These are phyloP conservation scores for Acanthopleura granulata DNA, from an alignment of 2,888 invertebrate species.

Conservation along the genomic window DNA sequence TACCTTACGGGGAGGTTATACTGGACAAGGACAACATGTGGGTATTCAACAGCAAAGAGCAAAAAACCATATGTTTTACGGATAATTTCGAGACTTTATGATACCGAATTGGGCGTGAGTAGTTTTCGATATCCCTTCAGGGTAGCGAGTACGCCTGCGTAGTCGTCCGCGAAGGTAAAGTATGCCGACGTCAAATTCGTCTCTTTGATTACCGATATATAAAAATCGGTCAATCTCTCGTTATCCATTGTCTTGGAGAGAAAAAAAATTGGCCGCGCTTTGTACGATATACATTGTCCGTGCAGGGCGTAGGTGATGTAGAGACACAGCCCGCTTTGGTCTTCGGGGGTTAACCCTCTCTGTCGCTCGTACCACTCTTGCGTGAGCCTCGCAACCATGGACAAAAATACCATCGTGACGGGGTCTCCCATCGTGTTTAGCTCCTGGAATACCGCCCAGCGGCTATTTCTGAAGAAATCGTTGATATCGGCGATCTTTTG, in stretches of 20 bases:
- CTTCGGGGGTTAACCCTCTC: not conserved
- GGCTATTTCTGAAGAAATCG: not conserved
- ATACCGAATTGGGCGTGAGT: not conserved
- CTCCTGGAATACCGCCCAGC: not conserved
- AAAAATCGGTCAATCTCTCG: not conserved
- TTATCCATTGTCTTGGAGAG: not conserved
- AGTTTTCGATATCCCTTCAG: not conserved
- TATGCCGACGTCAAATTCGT: not conserved
- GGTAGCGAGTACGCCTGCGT: not conserved
- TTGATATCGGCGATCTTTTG: not conserved
- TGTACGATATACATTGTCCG: not conserved
- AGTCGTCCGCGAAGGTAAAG: not conserved
- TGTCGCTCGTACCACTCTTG: not conserved
- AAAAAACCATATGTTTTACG: slow-evolving; percentile 1
- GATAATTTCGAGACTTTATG: not conserved
- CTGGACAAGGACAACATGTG: not conserved
- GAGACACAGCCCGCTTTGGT: not conserved
- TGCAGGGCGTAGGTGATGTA: not conserved
- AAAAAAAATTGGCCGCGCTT: not conserved
- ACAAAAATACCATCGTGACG: no score
- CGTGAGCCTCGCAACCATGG: no score
- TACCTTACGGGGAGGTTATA: not conserved
- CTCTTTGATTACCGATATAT: not conserved
- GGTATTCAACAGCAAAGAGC: not conserved
- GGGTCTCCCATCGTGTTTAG: not conserved